Base-by-base conservation (phyloP, 2,113 vertebrate genomes). In the Diadophis punctatus region DNA sequence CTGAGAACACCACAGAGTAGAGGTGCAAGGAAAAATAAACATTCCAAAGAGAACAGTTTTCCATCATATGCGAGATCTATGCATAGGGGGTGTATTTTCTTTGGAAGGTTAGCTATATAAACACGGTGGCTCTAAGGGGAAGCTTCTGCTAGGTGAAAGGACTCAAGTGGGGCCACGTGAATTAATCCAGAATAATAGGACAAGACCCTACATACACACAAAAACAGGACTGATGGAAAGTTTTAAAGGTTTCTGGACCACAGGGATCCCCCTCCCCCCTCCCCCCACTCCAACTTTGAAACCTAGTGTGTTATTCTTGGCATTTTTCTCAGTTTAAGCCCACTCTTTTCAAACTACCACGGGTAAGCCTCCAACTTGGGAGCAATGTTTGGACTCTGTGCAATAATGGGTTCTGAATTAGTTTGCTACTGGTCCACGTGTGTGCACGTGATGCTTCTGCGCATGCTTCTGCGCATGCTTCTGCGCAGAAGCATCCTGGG, bases 121-220 rank as follows among this genome's bases (percentile, higher is more conserved):
- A 91, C 53, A 91, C 3, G 6, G 68, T 60, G 49, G 53, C 46
- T 89, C 46, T 25, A 55, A 58, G 84, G 86, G 52, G 53, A 84
- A 63, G 30, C 25, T 74, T 87, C 58, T 93, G 63, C 85, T 86
- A 86, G 56, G 74, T 60, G 74, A 56, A 39, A 34, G 88, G 60
- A 48, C 80, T 52, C n/a, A 86, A 86, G 80, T 3, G 60, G 46
- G n/a, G 80, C 27, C 27, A 84, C 14, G 1, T 93, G 60, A 86
- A 90, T 90, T 86, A 90, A 86, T 93, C 88, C 48, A 86, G 88
- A 93, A 86, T 86, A 90, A 90, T 86, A 90, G 88, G 92, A 90
- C 43, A 48, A 63, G 92, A 39, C 74, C 46, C 48, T 90, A 46
- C 30, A 18, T 43, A 27, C 10, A 22, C n/a, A 49, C 55, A 56